Evolutionary conservation across 2,888 invertebrate species (phyloP).

Genomic region (Meteorus cinctellus): DNA sequence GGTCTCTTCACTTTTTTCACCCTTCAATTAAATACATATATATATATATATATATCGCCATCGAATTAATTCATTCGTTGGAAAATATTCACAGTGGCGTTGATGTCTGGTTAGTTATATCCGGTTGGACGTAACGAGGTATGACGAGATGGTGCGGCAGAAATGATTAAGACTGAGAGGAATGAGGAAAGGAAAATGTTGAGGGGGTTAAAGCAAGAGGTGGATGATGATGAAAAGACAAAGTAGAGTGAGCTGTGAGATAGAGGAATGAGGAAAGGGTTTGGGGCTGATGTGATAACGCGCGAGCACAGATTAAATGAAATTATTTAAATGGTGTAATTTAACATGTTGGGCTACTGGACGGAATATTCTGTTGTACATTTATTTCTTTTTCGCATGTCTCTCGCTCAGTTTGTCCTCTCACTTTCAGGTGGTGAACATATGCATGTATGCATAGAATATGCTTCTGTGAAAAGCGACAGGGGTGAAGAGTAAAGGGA

Average conservation of each 20-base stretch:
- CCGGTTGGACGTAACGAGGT: constrained; percentile 43
- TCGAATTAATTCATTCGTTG: constrained; percentile 47
- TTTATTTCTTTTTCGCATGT: constrained; percentile 24
- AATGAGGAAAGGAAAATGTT: constrained; percentile 1
- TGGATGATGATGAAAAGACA: constrained; percentile 13
- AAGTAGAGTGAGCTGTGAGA: constrained; percentile 15
- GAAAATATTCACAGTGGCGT: constrained; percentile 43
- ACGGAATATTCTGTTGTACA: constrained; percentile 49
- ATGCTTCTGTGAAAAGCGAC: constrained; percentile 60
- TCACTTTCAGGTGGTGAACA: constrained; percentile 63
- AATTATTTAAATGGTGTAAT: constrained; percentile 70
- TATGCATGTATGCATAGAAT: constrained; percentile 69
- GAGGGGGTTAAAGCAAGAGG: constrained; percentile 28
- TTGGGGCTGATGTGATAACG: constrained; percentile 26
- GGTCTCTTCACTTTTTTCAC: not conserved
- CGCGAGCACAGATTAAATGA: constrained; percentile 64
- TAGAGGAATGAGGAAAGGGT: not conserved
- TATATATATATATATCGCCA: constrained; percentile 21
- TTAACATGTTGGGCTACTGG: constrained; percentile 59
- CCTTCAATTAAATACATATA: not conserved
- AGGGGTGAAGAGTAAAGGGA: constrained; percentile 23
- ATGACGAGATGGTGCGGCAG: constrained; percentile 20
- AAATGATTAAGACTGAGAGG: constrained; percentile 40
- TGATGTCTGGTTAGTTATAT: constrained; percentile 42
- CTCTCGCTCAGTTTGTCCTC: constrained; percentile 1